Evolutionary conservation across 2,888 invertebrate species (phyloP), one percentile per base, ranked within the genome.

Genomic region (Meta bourneti): DNA sequence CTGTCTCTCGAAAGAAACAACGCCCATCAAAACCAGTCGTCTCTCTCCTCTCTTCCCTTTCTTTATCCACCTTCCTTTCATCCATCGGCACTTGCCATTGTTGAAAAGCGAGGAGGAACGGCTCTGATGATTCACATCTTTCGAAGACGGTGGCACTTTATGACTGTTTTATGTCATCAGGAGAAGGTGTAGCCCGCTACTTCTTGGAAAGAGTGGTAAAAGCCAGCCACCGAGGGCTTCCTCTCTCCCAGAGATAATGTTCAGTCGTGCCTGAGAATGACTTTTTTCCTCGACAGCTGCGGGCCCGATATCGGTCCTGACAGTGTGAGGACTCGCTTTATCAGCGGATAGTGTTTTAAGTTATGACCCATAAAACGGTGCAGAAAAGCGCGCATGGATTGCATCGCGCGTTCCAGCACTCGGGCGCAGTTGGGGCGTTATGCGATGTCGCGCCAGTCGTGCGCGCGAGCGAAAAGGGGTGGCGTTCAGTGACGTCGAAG

Each of bases 361-460:
- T 89, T 89, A 89, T 75, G 75, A 77, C 75, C 82, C 69, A 75
- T 89, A 89, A 89, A 89, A 77, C 34, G 34, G 34, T 89, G 71
- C 82, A 49, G 71, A 2, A 49, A 48, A 7, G 82, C 52, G 70
- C 72, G 51, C 72, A 72, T 16, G 52, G 82, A 82, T 71, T 81
- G 70, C 70, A 71, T 48, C 80, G 7, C 48, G 19, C 48, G 2
- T n/a, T 48, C 34, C 34, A 69, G 20, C 20, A 71, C 49, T n/a
- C 8, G 51, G 51, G 52, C 72, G 82, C 6, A 20, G 51, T 52
- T 61, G 6, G 74, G 11, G 72, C 20, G 11, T 1, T 34, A 34
- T 13, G 11, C 48, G 71, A 6, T 20, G 72, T 72, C 72, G 11
- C 13, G 20, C 70, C 34, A 82, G 71, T 54, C 51, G 82, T 52